phyloP scores from a whole-genome alignment of 2,113 vertebrate genomes.

The Morphnarchus princeps region DNA sequence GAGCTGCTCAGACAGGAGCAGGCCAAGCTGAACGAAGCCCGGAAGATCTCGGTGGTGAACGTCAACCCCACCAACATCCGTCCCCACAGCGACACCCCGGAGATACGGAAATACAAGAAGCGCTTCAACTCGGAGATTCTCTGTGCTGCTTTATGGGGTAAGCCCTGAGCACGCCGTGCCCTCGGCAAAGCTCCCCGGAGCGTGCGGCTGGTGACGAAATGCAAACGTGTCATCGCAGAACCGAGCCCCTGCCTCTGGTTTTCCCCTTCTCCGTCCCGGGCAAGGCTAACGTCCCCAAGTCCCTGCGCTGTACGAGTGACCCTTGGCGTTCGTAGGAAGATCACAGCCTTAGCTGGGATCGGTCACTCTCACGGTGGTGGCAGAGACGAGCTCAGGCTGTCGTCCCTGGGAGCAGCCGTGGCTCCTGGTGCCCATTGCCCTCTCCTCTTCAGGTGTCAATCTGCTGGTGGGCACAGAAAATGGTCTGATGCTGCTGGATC shows the following conservation, averaged over 20 bases:
- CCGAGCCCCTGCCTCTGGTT: background rate
- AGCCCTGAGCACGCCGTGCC: background rate
- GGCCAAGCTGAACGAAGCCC: constrained; percentile 94
- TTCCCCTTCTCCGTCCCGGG: background rate
- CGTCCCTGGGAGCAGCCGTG: background rate
- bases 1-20: constrained; percentile 96
- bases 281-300: background rate
- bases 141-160: constrained; percentile 96
- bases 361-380: rapidly evolving
- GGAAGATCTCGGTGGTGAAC: constrained; percentile 98
- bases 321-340: background rate
- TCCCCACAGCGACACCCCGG: constrained; percentile 96
- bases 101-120: constrained; percentile 99
- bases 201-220: background rate
- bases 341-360: background rate
- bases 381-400: rapidly evolving
- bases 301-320: background rate
- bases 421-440: background rate
- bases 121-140: constrained; percentile 99
- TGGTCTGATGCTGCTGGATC: constrained; percentile 95
- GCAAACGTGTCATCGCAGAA: rapidly evolving
- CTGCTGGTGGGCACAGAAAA: constrained; percentile 97
- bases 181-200: background rate
- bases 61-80: constrained; percentile 99
- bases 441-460: constrained; percentile 84